Evolutionary conservation across 1,140 invertebrate species (phyloP).

Genomic region (Dolichoris vasculosae): DNA sequence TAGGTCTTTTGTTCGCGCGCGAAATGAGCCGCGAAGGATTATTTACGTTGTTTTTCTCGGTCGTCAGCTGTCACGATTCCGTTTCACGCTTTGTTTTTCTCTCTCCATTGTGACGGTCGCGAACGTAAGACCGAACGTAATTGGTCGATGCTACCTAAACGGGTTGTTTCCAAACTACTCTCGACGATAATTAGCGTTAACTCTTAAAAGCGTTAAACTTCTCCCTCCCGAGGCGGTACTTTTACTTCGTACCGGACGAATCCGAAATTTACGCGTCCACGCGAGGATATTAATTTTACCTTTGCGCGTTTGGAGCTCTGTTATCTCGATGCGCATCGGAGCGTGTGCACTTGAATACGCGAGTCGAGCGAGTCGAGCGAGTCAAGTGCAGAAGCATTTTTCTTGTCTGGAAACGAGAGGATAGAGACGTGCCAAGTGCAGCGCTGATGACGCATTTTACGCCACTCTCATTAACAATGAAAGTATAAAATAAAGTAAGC

Average conservation of each 20-base stretch:
- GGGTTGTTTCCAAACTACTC: background rate
- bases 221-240: background rate
- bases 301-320: background rate
- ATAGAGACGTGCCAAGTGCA: slow-evolving; percentile 18
- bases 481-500: background rate
- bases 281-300: background rate
- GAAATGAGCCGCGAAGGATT: background rate
- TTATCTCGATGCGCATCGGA: slow-evolving; percentile 29
- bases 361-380: background rate
- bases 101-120: slow-evolving; percentile 52
- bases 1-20: background rate
- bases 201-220: no score
- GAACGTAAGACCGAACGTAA: no score
- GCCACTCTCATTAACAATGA: slow-evolving; percentile 18
- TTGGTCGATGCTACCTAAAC: background rate
- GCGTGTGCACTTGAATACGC: slow-evolving; percentile 8
- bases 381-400: slow-evolving; percentile 34
- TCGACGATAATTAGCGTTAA: background rate
- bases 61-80: slow-evolving; percentile 51
- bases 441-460: slow-evolving; percentile 14
- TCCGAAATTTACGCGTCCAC: background rate
- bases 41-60: slow-evolving; percentile 52
- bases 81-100: slow-evolving; percentile 46
- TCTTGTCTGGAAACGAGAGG: slow-evolving; percentile 1
- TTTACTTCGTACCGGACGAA: background rate